phyloP scores from a whole-genome alignment of 2,113 vertebrate genomes.

The Atherinomorus stipes region DNA sequence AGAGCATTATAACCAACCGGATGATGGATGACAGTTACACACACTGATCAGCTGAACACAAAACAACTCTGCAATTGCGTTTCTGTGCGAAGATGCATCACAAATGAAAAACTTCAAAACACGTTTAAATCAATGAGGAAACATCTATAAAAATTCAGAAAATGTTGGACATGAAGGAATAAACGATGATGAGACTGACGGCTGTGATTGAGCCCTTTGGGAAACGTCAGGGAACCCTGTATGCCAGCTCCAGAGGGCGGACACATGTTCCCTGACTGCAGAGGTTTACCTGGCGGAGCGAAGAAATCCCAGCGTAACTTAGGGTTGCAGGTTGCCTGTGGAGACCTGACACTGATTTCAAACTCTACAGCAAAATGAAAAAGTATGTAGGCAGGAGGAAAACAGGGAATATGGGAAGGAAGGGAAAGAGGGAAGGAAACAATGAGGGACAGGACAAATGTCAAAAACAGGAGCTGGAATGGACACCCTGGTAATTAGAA shows the following conservation, averaged over 20 bases:
- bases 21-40: slow-evolving; percentile 8
- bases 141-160: slow-evolving; percentile 13
- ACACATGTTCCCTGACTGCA: slow-evolving; percentile 44
- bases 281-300: slow-evolving; percentile 90
- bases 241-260: background rate
- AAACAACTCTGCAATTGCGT: no score
- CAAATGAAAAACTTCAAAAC: slow-evolving; percentile 5
- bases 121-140: slow-evolving; percentile 19
- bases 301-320: slow-evolving; percentile 94
- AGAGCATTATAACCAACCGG: background rate
- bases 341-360: slow-evolving; percentile 79
- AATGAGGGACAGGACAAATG: slow-evolving; percentile 49
- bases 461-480: slow-evolving; percentile 52
- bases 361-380: slow-evolving; percentile 72
- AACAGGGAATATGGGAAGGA: slow-evolving; percentile 35
- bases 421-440: slow-evolving; percentile 28
- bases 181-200: slow-evolving; percentile 15
- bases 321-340: slow-evolving; percentile 88
- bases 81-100: background rate
- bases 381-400: slow-evolving; percentile 34
- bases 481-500: slow-evolving; percentile 15
- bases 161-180: slow-evolving; percentile 3
- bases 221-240: slow-evolving; percentile 22
- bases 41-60: slow-evolving; percentile 11
- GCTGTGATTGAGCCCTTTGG: background rate